Evolutionary conservation across 2,797 vertebrate species (phyloP), one percentile per base, ranked within the genome.

Genomic region (Artibeus jamaicensis): DNA sequence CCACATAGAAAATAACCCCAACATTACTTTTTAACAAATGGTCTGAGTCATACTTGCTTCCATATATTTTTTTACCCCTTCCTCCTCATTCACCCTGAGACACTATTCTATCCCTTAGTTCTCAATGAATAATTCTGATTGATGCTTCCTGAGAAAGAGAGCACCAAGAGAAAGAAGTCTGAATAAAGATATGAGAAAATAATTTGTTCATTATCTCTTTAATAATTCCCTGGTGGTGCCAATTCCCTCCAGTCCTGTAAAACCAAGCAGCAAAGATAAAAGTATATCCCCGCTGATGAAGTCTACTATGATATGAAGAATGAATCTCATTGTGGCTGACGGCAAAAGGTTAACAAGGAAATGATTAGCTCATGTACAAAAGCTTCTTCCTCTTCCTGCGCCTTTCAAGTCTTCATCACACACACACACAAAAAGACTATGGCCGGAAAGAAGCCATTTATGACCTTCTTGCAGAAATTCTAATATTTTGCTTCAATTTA

Each of bases 261-360:
- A 97, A 97, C 85, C 86, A 92, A 91, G 93, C 90, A 2, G 79
- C 94, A 97, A 94, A 98, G 92, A 97, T 97, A 94, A 97, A 98
- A 98, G 98, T 95, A 96, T 93, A 94, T 84, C 97, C 96, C 96
- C 94, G 94, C 95, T 98, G 98, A 97, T 93, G 91, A 97, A 96
- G 95, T 98, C 94, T 32, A 6, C 95, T 97, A 96, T 94, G 97
- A 97, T 97, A 95, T 96, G 96, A 97, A 98, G 96, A 98, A 96
- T 96, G 91, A 96, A 74, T 92, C 95, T 98, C 97, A 98, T 95
- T 97, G 96, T 84, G 73, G 81, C 82, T 97, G 94, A 96, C 4
- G 81, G 96, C 97, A 98, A 98, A 98, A 98, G 89, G 96, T 98
- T 98, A 98, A 97, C 97, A 97, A 97, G 97, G 92, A 93, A 98